Conservation (phyloP, 2,113 vertebrate genomes). For the Monarcha castaneiventris region DNA sequence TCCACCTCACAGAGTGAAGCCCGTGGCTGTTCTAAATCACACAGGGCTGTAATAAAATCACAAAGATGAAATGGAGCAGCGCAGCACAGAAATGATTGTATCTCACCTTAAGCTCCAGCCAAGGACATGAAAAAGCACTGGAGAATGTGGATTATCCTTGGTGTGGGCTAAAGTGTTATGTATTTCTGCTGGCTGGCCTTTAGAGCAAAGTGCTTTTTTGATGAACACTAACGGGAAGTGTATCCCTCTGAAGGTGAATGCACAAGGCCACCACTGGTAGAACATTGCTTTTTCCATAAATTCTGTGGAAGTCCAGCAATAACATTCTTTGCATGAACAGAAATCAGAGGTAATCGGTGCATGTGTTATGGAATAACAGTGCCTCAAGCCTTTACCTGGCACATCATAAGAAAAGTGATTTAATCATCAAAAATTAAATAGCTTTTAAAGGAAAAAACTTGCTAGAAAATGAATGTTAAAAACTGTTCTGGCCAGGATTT, state of each 20-base stretch:
- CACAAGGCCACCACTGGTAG: constrained; percentile 3
- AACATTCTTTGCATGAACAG: constrained; percentile 45
- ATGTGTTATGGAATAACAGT: constrained; percentile 30
- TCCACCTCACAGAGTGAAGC: background rate
- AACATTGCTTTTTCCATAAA: constrained; percentile 53
- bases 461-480: constrained; percentile 7
- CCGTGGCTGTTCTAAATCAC: constrained; percentile 27
- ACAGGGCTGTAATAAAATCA: constrained; percentile 35
- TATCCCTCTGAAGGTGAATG: constrained; percentile 45
- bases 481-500: background rate
- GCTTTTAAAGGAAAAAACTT: constrained; percentile 25
- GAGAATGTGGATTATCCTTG: constrained; percentile 36
- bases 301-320: constrained; percentile 47
- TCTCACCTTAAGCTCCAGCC: constrained; percentile 43
- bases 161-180: constrained; percentile 15
- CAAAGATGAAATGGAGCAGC: constrained; percentile 38
- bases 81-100: constrained; percentile 13
- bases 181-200: constrained; percentile 54
- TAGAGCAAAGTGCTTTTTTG: constrained; percentile 57
- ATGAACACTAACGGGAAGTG: constrained; percentile 54
- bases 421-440: constrained; percentile 48
- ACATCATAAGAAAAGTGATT: constrained; percentile 28
- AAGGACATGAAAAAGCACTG: constrained; percentile 37
- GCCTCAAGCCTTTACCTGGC: constrained; percentile 45
- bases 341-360: constrained; percentile 60